phyloP scores from a whole-genome alignment of 2,888 invertebrate species.

The Mimumesa dahlbomi region DNA sequence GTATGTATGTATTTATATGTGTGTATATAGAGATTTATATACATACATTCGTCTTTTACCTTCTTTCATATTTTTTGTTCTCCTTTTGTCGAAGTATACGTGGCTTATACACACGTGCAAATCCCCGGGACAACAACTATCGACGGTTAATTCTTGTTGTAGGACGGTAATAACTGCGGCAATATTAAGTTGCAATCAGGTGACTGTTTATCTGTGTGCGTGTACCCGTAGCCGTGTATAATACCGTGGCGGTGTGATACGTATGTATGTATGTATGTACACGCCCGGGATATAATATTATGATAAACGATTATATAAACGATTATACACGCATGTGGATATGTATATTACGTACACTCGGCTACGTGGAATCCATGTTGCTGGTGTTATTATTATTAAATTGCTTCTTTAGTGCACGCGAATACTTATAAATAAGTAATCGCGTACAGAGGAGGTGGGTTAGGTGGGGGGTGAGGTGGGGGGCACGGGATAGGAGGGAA shows the following conservation, averaged over 20 bases:
- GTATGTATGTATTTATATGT: too few relatives aligned
- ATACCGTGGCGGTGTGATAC: too few relatives aligned
- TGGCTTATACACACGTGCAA: slow-evolving; percentile 18
- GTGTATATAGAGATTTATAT: too few relatives aligned
- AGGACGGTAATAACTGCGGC: slow-evolving; percentile 56
- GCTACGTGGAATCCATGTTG: slow-evolving; percentile 23
- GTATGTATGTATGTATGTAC: slow-evolving; percentile 14
- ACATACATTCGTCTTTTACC: slow-evolving; percentile 25
- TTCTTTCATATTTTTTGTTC: background rate
- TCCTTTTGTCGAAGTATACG: background rate
- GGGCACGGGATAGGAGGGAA: slow-evolving; percentile 18
- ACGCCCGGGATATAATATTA: slow-evolving; percentile 36
- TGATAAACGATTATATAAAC: slow-evolving; percentile 45
- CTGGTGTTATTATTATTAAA: slow-evolving; percentile 52
- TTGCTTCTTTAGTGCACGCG: slow-evolving; percentile 51
- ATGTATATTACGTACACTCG: slow-evolving; percentile 27
- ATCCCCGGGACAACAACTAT: slow-evolving; percentile 55
- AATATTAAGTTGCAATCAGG: slow-evolving; percentile 49
- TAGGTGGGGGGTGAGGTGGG: too few relatives aligned
- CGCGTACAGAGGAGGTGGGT: too few relatives aligned
- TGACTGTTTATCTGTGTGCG: slow-evolving; percentile 31
- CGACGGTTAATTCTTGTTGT: slow-evolving; percentile 54
- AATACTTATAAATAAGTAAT: slow-evolving; percentile 50
- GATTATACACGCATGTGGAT: slow-evolving; percentile 11
- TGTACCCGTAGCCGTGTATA: slow-evolving; percentile 8